These are phyloP conservation scores for Galeopterus variegatus DNA, from an alignment of 2,113 vertebrate species.

Conservation along the genomic window DNA sequence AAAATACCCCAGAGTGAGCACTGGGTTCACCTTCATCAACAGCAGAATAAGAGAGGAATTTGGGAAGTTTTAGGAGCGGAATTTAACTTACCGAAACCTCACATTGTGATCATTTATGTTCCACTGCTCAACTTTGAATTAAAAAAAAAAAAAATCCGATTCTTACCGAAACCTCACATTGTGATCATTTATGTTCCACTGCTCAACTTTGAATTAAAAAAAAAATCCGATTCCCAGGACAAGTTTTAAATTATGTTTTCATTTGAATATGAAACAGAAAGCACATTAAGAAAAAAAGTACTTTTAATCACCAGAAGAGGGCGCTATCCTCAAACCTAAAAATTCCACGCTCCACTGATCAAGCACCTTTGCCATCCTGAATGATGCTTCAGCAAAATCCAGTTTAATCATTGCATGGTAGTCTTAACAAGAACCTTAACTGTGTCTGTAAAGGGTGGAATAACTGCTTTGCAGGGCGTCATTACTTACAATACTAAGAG, in stretches of 20 bases:
- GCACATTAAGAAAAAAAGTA: not conserved
- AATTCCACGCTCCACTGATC: not conserved
- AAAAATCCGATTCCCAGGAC: not conserved
- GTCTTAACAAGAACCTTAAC: not conserved
- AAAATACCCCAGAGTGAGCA: not conserved
- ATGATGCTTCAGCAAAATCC: not conserved
- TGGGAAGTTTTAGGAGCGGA: not conserved
- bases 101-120: not conserved
- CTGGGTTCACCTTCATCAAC: not conserved
- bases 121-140: not conserved
- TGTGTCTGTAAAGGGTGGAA: not conserved
- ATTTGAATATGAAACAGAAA: not conserved
- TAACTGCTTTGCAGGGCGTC: not conserved
- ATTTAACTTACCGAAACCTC: not conserved
- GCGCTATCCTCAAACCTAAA: slow-evolving; percentile 61
- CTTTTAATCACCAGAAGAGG: slow-evolving; percentile 69
- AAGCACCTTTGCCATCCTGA: not conserved
- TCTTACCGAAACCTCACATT: not conserved
- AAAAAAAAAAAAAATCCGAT: not conserved
- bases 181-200: not conserved
- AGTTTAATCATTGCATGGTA: not conserved
- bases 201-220: not conserved
- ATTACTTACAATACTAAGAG: not conserved
- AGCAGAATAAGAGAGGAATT: not conserved
- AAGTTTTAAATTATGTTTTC: not conserved